Conservation (phyloP, 2,888 invertebrate genomes). For the Drosophila prostipennis region DNA sequence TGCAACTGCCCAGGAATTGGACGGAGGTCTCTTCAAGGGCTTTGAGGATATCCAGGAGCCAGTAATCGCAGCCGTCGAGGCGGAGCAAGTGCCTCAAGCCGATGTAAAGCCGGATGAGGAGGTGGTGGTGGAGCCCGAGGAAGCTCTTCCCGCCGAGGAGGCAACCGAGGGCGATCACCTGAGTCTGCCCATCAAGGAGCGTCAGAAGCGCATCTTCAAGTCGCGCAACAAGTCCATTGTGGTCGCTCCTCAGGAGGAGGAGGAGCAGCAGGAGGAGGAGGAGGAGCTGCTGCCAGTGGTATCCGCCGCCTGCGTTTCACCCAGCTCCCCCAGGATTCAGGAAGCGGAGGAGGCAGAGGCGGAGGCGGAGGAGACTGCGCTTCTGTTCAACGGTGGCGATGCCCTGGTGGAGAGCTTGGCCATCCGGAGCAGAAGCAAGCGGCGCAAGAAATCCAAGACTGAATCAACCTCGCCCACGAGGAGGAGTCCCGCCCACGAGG, state of each 20-base stretch:
- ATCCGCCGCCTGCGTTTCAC: too few species aligned
- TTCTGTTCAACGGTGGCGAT: background rate
- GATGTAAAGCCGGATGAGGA: background rate
- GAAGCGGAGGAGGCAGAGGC: too few species aligned
- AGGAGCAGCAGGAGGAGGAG: slow-evolving; percentile 4
- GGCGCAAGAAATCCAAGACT: slow-evolving; percentile 23
- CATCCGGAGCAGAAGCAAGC: background rate
- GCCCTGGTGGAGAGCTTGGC: background rate
- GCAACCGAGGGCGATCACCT: slow-evolving; percentile 1
- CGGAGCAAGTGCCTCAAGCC: background rate
- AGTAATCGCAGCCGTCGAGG: background rate
- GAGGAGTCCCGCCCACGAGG: slow-evolving; percentile 20
- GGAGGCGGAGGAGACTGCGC: too few species aligned
- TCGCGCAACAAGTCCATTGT: slow-evolving; percentile 79
- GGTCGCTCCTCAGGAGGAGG: slow-evolving; percentile 4
- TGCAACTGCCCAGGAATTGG: background rate
- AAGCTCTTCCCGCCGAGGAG: background rate
- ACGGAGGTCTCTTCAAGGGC: slow-evolving; percentile 31
- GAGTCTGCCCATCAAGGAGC: slow-evolving; percentile 83
- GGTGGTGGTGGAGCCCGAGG: background rate
- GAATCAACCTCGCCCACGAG: slow-evolving; percentile 9
- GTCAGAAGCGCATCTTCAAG: slow-evolving; percentile 83
- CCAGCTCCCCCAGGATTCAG: too few species aligned
- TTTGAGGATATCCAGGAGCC: slow-evolving; percentile 37
- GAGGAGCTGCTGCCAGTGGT: background rate